phyloP scores from a whole-genome alignment of 2,888 invertebrate genomes.

The Spilarctia lutea region DNA sequence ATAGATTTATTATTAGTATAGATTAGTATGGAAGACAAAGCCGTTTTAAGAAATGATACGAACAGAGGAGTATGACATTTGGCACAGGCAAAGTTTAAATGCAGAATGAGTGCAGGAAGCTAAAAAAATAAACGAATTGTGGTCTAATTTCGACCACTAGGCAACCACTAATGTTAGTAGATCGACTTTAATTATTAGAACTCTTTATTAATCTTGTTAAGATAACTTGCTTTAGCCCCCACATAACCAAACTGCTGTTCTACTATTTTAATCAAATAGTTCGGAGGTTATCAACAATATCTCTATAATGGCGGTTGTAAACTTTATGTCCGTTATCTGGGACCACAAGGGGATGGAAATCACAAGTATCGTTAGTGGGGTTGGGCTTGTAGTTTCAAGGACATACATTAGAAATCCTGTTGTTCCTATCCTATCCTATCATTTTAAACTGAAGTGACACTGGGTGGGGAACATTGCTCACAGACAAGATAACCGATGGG shows the following conservation, averaged over 20 bases:
- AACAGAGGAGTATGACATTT: no score
- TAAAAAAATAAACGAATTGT: no score
- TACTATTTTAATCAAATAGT: constrained; percentile 8
- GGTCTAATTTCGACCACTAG: no score
- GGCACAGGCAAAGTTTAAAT: no score
- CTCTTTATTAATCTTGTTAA: background rate
- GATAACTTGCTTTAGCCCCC: background rate
- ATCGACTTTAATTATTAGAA: background rate
- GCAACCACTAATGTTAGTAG: background rate
- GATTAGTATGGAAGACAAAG: no score
- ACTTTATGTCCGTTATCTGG: constrained; percentile 47
- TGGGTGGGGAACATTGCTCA: no score
- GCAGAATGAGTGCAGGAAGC: no score
- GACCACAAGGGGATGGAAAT: constrained; percentile 45
- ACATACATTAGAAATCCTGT: background rate
- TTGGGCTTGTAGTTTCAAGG: constrained; percentile 16
- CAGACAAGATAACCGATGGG: no score
- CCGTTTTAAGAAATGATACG: no score
- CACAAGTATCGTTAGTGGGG: constrained; percentile 42
- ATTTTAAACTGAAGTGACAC: background rate
- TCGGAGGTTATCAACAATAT: constrained; percentile 8
- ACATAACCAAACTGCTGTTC: background rate
- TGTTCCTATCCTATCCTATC: no score
- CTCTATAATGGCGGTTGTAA: constrained; percentile 33
- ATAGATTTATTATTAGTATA: no score